Percentiles rank a stretch among this genome's conserved stretches.
phyloP scores from a whole-genome alignment of 1,140 invertebrate genomes.

The Drosophila kanapiae region DNA sequence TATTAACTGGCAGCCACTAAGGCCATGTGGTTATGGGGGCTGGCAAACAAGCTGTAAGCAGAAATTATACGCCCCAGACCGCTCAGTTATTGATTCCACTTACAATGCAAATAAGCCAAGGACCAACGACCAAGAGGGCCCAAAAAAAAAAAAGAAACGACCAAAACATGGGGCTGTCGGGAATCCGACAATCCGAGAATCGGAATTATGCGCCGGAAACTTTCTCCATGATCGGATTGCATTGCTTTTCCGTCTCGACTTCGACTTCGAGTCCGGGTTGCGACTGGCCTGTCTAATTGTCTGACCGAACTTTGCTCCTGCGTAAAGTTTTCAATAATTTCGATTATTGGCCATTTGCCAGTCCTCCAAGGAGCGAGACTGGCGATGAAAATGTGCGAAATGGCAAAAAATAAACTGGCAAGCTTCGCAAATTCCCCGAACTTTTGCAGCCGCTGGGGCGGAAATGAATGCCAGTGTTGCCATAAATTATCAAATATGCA shows the following conservation, averaged over 20 bases:
- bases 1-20: conserved; percentile 56
- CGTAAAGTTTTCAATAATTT: conserved; percentile 84
- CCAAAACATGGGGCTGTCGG: conserved; percentile 2
- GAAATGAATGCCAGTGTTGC: conserved; percentile 84
- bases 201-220: conserved; percentile 52
- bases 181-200: conserved; percentile 30
- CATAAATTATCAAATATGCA: conserved; percentile 85
- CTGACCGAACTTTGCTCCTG: conserved; percentile 67
- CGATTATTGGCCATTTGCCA: conserved; percentile 85
- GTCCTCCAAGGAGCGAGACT: conserved; percentile 6
- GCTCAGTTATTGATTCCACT: conserved; percentile 63
- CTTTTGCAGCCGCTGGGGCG: conserved; percentile 56
- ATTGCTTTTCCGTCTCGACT: conserved; percentile 33
- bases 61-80: conserved; percentile 47
- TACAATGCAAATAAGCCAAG: conserved; percentile 61
- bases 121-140: conserved; percentile 17
- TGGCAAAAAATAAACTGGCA: conserved; percentile 54
- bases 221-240: conserved; percentile 42
- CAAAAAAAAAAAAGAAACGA: conserved; percentile 29
- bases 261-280: conserved; percentile 31
- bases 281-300: conserved; percentile 79
- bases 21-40: conserved; percentile 8
- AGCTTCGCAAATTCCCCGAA: conserved; percentile 44
- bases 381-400: conserved; percentile 40
- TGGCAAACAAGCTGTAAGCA: conserved; percentile 48